Percentiles rank a stretch among this genome's conserved stretches.
These are phyloP conservation scores for Cosmia trapezina DNA, from an alignment of 2,888 invertebrate species.

Conservation along the genomic window DNA sequence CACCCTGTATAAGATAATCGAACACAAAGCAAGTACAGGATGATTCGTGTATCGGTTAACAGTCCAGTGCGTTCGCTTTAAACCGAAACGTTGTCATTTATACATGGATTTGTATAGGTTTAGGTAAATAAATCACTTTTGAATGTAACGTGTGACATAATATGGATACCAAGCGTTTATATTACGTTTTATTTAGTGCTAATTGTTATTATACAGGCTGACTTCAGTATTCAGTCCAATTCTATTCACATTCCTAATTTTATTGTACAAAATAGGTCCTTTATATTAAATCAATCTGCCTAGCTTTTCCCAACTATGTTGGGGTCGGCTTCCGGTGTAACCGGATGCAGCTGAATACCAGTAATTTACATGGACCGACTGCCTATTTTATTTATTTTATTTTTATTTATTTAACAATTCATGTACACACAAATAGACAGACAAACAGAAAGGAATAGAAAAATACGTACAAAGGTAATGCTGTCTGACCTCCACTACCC, in stretches of 20 bases:
- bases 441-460: too few species aligned
- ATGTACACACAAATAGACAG: too few species aligned
- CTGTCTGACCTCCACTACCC: too few species aligned
- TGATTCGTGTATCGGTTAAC: conserved; percentile 57
- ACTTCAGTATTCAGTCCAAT: not conserved
- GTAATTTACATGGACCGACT: too few species aligned
- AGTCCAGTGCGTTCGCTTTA: conserved; percentile 48
- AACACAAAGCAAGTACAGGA: conserved; percentile 52
- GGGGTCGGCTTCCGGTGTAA: too few species aligned
- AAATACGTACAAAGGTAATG: too few species aligned
- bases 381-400: too few species aligned
- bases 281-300: too few species aligned
- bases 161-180: not conserved
- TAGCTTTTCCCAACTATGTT: too few species aligned
- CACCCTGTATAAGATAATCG: conserved; percentile 38
- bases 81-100: conserved; percentile 32
- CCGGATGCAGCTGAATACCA: too few species aligned
- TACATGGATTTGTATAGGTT: conserved; percentile 34
- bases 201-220: not conserved
- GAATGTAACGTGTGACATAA: conserved; percentile 7
- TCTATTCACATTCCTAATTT: not conserved
- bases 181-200: not conserved
- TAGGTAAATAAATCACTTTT: conserved; percentile 35
- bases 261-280: too few species aligned
- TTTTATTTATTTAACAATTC: too few species aligned